Base-by-base conservation (phyloP, 2,797 vertebrate species). In the Meriones psammophilus region DNA sequence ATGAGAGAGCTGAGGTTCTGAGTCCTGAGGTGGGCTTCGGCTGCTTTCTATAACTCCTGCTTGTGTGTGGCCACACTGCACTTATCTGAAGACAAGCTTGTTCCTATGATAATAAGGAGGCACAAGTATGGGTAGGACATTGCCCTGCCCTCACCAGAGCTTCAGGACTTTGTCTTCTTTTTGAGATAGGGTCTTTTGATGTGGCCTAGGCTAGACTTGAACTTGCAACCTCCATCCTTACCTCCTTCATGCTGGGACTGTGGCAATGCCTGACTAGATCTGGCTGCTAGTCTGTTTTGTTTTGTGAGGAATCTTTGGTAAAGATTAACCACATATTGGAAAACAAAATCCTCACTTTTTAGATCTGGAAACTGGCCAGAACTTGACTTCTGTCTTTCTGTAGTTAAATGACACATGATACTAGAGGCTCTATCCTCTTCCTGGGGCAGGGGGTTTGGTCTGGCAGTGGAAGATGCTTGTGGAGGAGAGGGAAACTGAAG, bases 291-390 rank as follows among this genome's bases (percentile, higher is more conserved):
- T 62, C 22, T 62, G n/a, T 39, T 78, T 13, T 80, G 18, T 86
- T 91, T 76, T 85, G 10, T 33, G 54, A 66, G 28, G 56, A 60
- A 66, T 62, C 92, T 93, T 50, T 33, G n/a, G 46, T 80, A 78
- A 96, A 89, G 78, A 58, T 77, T 84, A 88, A 73, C 14, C 76
- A 20, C 33, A 58, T 68, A 15, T 66, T 71, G 76, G 66, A 92
- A 90, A 91, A 95, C 28, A 81, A 54, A 24, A 15, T 18, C 73
- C 87, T 39, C 17, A 83, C 50, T 89, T 86, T 89, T 69, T 88
- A 58, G 86, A 91, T 91, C 3, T 78, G 46, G 84, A 90, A 74
- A 88, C 69, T n/a, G 81, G 30, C 74, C 9, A 87, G 36, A 91
- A 76, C 60, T 36, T 77, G 14, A 15, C 50, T 36, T 77, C 66